Percentiles rank a stretch among this genome's conserved stretches.
phyloP scores from a whole-genome alignment of 2,888 invertebrate genomes.

The Autographa gamma region DNA sequence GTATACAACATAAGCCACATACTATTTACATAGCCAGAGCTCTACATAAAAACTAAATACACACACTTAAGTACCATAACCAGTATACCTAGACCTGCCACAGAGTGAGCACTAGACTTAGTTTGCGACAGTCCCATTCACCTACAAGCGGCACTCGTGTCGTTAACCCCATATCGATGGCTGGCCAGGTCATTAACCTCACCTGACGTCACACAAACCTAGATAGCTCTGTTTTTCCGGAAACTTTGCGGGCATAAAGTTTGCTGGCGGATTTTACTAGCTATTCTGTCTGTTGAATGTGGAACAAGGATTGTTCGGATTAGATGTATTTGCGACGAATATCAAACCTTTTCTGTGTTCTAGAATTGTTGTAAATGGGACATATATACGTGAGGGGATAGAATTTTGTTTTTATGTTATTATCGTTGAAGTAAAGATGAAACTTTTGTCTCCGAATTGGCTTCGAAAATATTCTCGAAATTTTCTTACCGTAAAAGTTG shows the following conservation, averaged over 20 bases:
- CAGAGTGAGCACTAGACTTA: constrained; percentile 16
- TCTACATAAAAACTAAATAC: not conserved
- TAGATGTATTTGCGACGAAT: not conserved
- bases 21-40: not conserved
- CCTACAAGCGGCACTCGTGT: constrained; percentile 44
- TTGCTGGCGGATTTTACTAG: constrained; percentile 24
- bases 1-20: not conserved
- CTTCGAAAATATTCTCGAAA: no score
- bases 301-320: not conserved
- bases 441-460: no score
- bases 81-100: not conserved
- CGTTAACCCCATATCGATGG: constrained; percentile 63
- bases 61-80: not conserved
- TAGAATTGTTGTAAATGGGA: not conserved
- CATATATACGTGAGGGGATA: not conserved
- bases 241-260: constrained; percentile 27
- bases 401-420: not conserved
- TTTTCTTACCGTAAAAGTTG: no score
- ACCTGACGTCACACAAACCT: constrained; percentile 52
- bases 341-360: not conserved
- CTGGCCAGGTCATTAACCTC: constrained; percentile 44
- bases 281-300: constrained; percentile 11
- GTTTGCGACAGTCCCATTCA: constrained; percentile 36
- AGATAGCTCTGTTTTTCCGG: constrained; percentile 43
- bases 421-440: no score